These are phyloP conservation scores for Cinclus cinclus DNA, from an alignment of 2,113 vertebrate genomes.

Conservation along the genomic window DNA sequence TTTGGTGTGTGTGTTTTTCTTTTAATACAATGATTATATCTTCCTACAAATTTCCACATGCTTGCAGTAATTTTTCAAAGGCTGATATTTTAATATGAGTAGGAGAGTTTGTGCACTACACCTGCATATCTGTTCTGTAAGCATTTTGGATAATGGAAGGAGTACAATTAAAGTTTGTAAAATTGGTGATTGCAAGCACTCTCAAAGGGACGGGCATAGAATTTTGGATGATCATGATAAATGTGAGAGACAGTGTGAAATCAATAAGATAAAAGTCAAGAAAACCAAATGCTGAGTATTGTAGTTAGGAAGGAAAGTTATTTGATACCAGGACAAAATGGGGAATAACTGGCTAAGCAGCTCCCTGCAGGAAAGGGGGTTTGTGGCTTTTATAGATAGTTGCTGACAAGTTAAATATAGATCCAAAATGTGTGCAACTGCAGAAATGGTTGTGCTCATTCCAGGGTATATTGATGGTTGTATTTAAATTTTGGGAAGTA, in stretches of 20 bases:
- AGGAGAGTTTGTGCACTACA: neutral
- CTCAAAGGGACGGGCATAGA: neutral
- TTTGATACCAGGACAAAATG: neutral
- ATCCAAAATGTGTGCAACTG: neutral
- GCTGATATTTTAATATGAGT: neutral
- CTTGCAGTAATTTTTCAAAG: neutral
- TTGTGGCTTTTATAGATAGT: neutral
- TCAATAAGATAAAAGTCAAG: conserved; percentile 10
- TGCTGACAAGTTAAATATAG: conserved; percentile 19
- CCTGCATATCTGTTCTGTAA: neutral
- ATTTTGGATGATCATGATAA: neutral
- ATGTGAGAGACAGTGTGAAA: neutral
- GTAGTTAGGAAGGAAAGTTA: neutral
- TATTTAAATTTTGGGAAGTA: neutral
- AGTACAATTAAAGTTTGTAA: neutral
- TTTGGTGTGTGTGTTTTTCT: neutral
- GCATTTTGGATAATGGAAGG: neutral
- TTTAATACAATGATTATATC: neutral
- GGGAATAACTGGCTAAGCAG: neutral
- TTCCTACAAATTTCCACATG: neutral
- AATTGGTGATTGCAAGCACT: neutral
- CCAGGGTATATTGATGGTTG: neutral
- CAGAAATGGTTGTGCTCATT: neutral
- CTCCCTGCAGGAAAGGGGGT: neutral
- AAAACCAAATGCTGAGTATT: neutral